Evolutionary conservation across 64 coral and sea anemone genomes (phyloP).

Genomic region (Porites australiensis): DNA sequence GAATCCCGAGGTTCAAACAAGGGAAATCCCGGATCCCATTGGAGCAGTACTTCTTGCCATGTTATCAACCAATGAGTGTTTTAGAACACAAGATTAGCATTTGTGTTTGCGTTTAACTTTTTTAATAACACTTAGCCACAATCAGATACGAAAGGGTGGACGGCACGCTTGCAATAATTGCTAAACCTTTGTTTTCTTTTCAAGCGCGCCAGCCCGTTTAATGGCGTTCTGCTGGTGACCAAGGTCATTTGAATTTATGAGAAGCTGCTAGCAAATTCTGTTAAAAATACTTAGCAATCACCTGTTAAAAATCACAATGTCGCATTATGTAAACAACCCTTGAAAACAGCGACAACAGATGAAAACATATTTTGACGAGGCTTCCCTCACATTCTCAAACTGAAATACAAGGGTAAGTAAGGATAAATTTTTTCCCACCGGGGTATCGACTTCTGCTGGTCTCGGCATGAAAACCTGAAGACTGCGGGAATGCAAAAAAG

Average conservation of each 20-base stretch:
- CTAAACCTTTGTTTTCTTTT: not conserved
- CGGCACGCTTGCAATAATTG: not conserved
- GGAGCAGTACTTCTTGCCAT: too few relatives aligned
- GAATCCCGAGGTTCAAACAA: too few relatives aligned
- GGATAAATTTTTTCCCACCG: not conserved
- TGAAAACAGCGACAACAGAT: not conserved
- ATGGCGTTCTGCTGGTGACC: not conserved
- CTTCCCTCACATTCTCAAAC: not conserved
- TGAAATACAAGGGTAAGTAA: not conserved
- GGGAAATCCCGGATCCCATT: too few relatives aligned
- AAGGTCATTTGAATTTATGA: not conserved
- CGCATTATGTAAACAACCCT: constrained; percentile 1
- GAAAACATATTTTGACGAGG: not conserved
- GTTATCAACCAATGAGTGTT: too few relatives aligned
- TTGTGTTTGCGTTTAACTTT: too few relatives aligned
- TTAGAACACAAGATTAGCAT: too few relatives aligned
- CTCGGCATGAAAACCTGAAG: not conserved
- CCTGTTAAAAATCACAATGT: not conserved
- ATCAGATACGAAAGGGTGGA: too few relatives aligned
- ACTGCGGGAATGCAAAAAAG: not conserved
- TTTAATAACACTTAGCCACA: too few relatives aligned
- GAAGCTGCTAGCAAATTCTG: not conserved
- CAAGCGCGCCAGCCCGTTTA: not conserved
- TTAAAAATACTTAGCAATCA: not conserved
- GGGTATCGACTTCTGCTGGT: not conserved